phyloP scores from a whole-genome alignment of 1,140 invertebrate genomes.

The Drosophila nikananu region DNA sequence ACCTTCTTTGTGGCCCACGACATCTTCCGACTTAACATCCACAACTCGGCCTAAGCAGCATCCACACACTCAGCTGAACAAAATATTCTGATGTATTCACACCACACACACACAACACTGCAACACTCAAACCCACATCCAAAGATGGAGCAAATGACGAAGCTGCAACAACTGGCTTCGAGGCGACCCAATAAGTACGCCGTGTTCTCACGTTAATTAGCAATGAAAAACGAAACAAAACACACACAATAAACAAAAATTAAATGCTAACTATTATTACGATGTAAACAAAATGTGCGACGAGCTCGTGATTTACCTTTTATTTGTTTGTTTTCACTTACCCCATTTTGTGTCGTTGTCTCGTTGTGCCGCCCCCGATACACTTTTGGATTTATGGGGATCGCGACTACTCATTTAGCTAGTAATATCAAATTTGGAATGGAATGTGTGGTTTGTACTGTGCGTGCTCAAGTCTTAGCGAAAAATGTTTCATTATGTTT shows the following conservation, averaged over 20 bases:
- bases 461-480: neutral
- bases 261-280: constrained; percentile 59
- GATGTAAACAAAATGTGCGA: constrained; percentile 46
- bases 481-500: neutral
- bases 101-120: constrained; percentile 16
- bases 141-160: constrained; percentile 43
- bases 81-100: neutral
- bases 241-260: constrained; percentile 53
- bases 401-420: constrained; percentile 11
- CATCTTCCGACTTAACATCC: constrained; percentile 96
- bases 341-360: neutral
- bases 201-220: constrained; percentile 66
- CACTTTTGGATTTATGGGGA: constrained; percentile 19
- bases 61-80: neutral
- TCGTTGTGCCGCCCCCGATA: neutral
- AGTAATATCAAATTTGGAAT: constrained; percentile 19
- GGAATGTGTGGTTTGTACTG: constrained; percentile 5
- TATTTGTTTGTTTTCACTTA: constrained; percentile 14
- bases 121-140: constrained; percentile 34
- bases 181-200: neutral
- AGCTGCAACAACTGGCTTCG: constrained; percentile 6
- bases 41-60: constrained; percentile 89
- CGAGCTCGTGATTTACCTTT: constrained; percentile 49
- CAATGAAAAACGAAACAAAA: constrained; percentile 32
- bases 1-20: constrained; percentile 97